These are phyloP conservation scores for Mongoloraphidia duomilia DNA, from an alignment of 2,888 invertebrate species.

Conservation along the genomic window DNA sequence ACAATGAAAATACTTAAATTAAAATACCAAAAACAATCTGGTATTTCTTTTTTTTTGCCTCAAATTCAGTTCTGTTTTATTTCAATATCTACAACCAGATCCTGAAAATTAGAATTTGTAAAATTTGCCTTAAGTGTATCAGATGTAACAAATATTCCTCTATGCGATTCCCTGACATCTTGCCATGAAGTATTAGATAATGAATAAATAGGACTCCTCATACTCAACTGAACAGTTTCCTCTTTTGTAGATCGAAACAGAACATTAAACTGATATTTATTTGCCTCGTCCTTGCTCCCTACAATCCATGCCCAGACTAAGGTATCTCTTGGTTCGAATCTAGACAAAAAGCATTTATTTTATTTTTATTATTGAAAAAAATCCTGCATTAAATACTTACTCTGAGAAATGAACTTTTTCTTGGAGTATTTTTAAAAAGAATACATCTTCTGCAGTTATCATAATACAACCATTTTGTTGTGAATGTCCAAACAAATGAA, in stretches of 20 bases:
- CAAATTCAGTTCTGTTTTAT: not conserved
- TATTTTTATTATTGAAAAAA: not conserved
- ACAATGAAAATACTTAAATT: too few relatives aligned
- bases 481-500: slow-evolving; percentile 19
- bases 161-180: slow-evolving; percentile 20
- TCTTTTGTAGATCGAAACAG: slow-evolving; percentile 17
- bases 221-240: slow-evolving; percentile 19
- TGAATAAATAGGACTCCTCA: slow-evolving; percentile 21
- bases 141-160: slow-evolving; percentile 18
- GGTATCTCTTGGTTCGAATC: slow-evolving; percentile 7
- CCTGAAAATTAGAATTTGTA: not conserved
- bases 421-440: slow-evolving; percentile 21
- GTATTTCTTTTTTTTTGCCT: too few relatives aligned
- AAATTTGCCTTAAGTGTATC: slow-evolving; percentile 5
- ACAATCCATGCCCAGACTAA: slow-evolving; percentile 24
- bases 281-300: slow-evolving; percentile 17
- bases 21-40: too few relatives aligned
- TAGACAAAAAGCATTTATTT: slow-evolving; percentile 4
- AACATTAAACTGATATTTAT: slow-evolving; percentile 21
- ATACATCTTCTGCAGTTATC: slow-evolving; percentile 18
- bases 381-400: not conserved
- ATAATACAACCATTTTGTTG: slow-evolving; percentile 20
- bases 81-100: slow-evolving; percentile 5
- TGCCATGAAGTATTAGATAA: slow-evolving; percentile 18
- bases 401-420: slow-evolving; percentile 4